These are phyloP conservation scores for Pherbina coryleti DNA, from an alignment of 2,888 invertebrate genomes.

Conservation along the genomic window DNA sequence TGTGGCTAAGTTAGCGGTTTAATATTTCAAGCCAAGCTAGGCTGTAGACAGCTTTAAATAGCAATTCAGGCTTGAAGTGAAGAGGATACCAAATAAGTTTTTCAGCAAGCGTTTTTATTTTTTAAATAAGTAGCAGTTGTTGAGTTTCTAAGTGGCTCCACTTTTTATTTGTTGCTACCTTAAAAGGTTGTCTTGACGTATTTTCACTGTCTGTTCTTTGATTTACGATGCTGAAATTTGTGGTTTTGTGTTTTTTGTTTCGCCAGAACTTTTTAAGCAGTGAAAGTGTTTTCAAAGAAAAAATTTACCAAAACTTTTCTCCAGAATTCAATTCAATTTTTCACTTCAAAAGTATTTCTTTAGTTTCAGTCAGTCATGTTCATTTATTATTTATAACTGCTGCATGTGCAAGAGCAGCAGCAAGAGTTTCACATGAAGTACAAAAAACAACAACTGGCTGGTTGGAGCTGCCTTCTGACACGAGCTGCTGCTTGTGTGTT, in stretches of 20 bases:
- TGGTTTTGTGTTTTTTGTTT: no score
- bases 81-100: not conserved
- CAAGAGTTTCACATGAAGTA: no score
- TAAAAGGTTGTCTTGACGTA: no score
- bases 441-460: not conserved
- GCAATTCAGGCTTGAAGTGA: not conserved
- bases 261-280: no score
- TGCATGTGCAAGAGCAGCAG: not conserved
- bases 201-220: no score
- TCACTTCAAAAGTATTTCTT: no score
- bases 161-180: not conserved
- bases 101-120: not conserved
- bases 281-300: no score
- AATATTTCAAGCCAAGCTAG: not conserved
- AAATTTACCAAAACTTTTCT: no score
- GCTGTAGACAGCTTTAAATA: not conserved
- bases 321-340: no score
- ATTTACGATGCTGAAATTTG: no score
- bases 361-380: not conserved
- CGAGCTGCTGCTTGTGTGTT: not conserved
- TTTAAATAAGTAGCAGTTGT: slow-evolving; percentile 19
- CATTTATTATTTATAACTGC: not conserved
- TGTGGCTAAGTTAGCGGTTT: not conserved
- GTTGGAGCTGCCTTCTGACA: not conserved
- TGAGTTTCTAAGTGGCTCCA: slow-evolving; percentile 33